A percentile compares a stretch with the other conserved stretches of the same genome.
phyloP scores from a whole-genome alignment of 2,113 vertebrate genomes.

The Hippocampus barbouri region DNA sequence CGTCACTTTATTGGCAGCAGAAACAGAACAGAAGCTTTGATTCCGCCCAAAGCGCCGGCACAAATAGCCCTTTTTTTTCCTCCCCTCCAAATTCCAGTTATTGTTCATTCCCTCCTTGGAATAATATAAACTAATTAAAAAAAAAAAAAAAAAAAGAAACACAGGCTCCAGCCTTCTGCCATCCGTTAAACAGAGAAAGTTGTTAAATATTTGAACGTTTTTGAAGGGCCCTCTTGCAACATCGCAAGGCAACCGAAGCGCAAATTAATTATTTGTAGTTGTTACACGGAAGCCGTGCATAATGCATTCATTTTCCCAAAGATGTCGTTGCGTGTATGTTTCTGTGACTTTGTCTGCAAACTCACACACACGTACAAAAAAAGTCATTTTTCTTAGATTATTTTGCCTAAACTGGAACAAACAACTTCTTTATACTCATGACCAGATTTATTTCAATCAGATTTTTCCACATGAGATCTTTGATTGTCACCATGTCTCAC shows the following conservation, averaged over 20 bases:
- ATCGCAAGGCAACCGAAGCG: background rate
- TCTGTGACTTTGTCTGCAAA: conserved; percentile 2
- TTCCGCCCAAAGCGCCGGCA: conserved; percentile 39
- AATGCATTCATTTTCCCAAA: conserved; percentile 20
- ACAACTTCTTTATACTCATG: background rate
- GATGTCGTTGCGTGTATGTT: conserved; percentile 8
- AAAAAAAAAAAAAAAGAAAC: background rate
- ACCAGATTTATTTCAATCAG: background rate
- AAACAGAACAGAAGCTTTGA: conserved; percentile 40
- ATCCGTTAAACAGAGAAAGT: conserved; percentile 8
- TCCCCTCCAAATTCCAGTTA: conserved; percentile 39
- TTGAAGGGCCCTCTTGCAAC: conserved; percentile 4
- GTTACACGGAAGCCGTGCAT: background rate
- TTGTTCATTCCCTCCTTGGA: conserved; percentile 33
- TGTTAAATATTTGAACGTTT: conserved; percentile 19
- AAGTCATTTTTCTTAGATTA: background rate
- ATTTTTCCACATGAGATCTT: background rate
- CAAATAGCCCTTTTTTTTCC: conserved; percentile 38
- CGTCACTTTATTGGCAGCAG: conserved; percentile 46
- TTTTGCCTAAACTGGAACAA: background rate
- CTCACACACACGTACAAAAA: background rate
- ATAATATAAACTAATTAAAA: conserved; percentile 23
- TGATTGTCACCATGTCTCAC: background rate
- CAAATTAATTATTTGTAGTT: conserved; percentile 14
- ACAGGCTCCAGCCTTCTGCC: conserved; percentile 1